phyloP scores from a whole-genome alignment of 2,888 invertebrate species.

The Drosophila histrio region DNA sequence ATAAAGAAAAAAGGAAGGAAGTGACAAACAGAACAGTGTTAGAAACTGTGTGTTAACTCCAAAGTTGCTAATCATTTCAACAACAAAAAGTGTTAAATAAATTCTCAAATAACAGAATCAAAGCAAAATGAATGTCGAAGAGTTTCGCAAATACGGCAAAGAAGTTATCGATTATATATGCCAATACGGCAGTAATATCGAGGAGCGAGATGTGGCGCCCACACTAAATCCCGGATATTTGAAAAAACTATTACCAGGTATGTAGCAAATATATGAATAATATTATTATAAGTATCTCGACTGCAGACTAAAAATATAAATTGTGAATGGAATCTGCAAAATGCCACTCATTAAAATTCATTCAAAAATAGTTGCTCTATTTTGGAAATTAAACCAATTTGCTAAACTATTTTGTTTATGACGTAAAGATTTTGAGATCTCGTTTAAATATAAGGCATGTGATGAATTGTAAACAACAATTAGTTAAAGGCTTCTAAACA shows the following conservation, averaged over 20 bases:
- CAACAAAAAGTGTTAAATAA: conserved; percentile 19
- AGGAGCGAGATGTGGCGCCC: conserved; percentile 89
- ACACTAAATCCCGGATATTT: conserved; percentile 92
- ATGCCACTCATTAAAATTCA: conserved; percentile 26
- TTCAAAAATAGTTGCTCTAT: conserved; percentile 25
- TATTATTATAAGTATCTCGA: not conserved
- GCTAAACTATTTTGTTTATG: conserved; percentile 29
- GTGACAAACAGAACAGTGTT: conserved; percentile 5
- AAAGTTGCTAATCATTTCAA: conserved; percentile 10
- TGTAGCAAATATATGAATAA: conserved; percentile 21
- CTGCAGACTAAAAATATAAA: conserved; percentile 21
- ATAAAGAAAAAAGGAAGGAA: not conserved
- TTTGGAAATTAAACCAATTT: conserved; percentile 13
- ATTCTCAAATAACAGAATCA: conserved; percentile 11
- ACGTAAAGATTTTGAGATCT: conserved; percentile 16
- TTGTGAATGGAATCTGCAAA: conserved; percentile 23
- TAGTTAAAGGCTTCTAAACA: conserved; percentile 56
- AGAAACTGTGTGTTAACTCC: too few species aligned
- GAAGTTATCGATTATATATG: conserved; percentile 94
- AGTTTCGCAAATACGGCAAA: conserved; percentile 90
- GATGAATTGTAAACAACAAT: conserved; percentile 64
- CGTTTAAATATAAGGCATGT: too few species aligned
- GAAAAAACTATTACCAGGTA: conserved; percentile 87
- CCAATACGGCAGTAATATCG: conserved; percentile 89
- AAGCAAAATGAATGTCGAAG: conserved; percentile 89